Conservation (phyloP, 2,888 invertebrate genomes). For the Scotopteryx bipunctaria region DNA sequence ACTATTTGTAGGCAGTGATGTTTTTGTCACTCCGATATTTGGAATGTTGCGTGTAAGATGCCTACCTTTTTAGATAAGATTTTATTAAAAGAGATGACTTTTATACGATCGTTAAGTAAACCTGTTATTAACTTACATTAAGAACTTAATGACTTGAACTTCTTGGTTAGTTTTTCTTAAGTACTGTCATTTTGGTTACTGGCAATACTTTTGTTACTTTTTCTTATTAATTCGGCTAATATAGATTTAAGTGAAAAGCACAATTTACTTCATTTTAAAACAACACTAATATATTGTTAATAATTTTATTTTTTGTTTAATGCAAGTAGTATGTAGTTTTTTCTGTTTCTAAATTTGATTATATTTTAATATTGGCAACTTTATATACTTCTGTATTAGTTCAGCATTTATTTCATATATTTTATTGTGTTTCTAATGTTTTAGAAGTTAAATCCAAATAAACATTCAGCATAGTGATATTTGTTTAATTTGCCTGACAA, state of each 20-base stretch:
- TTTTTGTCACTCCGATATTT: conserved; percentile 46
- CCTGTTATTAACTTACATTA: conserved; percentile 80
- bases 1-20: conserved; percentile 62
- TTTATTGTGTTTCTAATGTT: conserved; percentile 79
- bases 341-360: conserved; percentile 58
- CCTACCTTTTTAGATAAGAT: conserved; percentile 81
- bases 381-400: conserved; percentile 60
- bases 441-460: conserved; percentile 80
- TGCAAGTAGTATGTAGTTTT: conserved; percentile 54
- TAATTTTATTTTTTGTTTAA: conserved; percentile 77
- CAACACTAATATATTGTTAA: conserved; percentile 81
- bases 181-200: conserved; percentile 45
- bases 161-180: conserved; percentile 62
- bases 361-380: conserved; percentile 68
- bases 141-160: conserved; percentile 76
- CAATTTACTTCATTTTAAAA: conserved; percentile 75
- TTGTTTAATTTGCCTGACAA: conserved; percentile 10
- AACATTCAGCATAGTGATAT: conserved; percentile 79
- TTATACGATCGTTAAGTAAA: conserved; percentile 82
- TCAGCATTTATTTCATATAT: conserved; percentile 80
- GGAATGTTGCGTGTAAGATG: conserved; percentile 62
- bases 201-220: conserved; percentile 56
- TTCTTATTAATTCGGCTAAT: conserved; percentile 75
- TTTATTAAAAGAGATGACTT: conserved; percentile 80
- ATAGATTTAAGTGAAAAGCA: conserved; percentile 77